Evolutionary conservation across 2,797 vertebrate genomes (phyloP).

Genomic region (Toxotes lorentzi): DNA sequence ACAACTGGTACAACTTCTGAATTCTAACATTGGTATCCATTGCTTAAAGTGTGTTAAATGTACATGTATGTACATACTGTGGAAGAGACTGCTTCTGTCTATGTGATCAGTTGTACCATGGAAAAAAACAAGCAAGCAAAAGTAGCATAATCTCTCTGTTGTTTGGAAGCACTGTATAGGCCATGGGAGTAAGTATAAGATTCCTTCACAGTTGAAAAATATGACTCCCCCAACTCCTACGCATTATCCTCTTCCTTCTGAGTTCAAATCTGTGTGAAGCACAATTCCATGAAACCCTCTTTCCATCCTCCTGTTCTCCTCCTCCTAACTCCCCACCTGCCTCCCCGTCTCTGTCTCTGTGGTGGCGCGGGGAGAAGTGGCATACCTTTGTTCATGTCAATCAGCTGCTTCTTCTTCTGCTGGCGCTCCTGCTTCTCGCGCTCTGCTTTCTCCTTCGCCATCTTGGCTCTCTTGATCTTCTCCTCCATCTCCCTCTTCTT

Average conservation of each 20-base stretch:
- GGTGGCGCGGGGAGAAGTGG: slow-evolving; percentile 63
- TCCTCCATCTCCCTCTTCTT: slow-evolving; percentile 98
- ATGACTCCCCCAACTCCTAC: slow-evolving; percentile 41
- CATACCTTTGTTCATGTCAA: slow-evolving; percentile 99
- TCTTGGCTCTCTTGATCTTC: slow-evolving; percentile 95
- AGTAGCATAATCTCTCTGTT: slow-evolving; percentile 59
- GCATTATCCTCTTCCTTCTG: slow-evolving; percentile 58
- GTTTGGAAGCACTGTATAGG: slow-evolving; percentile 36
- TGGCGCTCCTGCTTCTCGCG: slow-evolving; percentile 94
- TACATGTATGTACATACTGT: slow-evolving; percentile 7
- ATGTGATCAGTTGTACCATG: slow-evolving; percentile 11
- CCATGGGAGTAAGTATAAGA: slow-evolving; percentile 46
- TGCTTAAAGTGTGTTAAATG: slow-evolving; percentile 10
- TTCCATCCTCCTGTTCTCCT: slow-evolving; percentile 42
- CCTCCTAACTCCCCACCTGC: slow-evolving; percentile 59
- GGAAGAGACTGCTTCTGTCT: slow-evolving; percentile 12
- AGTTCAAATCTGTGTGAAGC: slow-evolving; percentile 71
- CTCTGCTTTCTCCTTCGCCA: slow-evolving; percentile 98
- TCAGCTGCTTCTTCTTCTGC: slow-evolving; percentile 98
- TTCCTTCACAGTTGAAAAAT: slow-evolving; percentile 54
- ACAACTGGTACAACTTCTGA: background rate
- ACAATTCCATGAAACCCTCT: slow-evolving; percentile 54
- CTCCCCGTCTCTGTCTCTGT: slow-evolving; percentile 44
- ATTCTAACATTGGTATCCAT: background rate
- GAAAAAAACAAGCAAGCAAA: slow-evolving; percentile 37